phyloP scores from a whole-genome alignment of 2,797 vertebrate genomes.

The Chaenodraco wilsoni region DNA sequence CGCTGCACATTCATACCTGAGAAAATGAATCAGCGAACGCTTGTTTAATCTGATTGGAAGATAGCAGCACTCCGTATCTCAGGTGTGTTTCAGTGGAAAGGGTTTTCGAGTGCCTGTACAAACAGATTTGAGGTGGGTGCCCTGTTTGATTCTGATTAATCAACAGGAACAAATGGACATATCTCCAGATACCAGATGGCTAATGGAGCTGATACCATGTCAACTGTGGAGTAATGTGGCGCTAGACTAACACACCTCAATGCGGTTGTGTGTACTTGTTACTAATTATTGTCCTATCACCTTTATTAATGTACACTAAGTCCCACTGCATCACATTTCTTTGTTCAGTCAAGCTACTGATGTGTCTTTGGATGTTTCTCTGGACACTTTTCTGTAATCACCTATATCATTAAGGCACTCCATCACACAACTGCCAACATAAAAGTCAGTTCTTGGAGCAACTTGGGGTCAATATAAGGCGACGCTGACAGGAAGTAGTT shows the following conservation, averaged over 20 bases:
- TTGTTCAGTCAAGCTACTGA: neutral
- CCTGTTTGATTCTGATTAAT: constrained; percentile 36
- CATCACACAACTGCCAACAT: neutral
- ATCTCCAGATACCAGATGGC: constrained; percentile 11
- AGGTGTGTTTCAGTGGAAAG: constrained; percentile 3
- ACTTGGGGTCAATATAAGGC: neutral
- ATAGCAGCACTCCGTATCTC: constrained; percentile 35
- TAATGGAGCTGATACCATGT: constrained; percentile 41
- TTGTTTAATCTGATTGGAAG: neutral
- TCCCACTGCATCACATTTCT: neutral
- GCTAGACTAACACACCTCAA: constrained; percentile 12
- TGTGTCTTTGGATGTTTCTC: neutral
- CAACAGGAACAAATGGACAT: constrained; percentile 23
- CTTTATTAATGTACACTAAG: neutral
- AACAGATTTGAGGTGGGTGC: constrained; percentile 50
- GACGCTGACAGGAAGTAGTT: neutral
- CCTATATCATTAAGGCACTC: neutral
- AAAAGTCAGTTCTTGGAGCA: neutral
- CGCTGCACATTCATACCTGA: neutral
- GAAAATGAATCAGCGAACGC: constrained; percentile 12
- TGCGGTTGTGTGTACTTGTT: neutral
- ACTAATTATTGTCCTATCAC: neutral
- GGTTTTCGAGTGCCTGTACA: constrained; percentile 24
- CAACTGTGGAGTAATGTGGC: constrained; percentile 19
- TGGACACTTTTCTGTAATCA: neutral